A percentile compares a stretch with the other conserved stretches of the same genome.
Evolutionary conservation across 2,888 invertebrate species (phyloP).

Genomic region (Megamerina dolium): DNA sequence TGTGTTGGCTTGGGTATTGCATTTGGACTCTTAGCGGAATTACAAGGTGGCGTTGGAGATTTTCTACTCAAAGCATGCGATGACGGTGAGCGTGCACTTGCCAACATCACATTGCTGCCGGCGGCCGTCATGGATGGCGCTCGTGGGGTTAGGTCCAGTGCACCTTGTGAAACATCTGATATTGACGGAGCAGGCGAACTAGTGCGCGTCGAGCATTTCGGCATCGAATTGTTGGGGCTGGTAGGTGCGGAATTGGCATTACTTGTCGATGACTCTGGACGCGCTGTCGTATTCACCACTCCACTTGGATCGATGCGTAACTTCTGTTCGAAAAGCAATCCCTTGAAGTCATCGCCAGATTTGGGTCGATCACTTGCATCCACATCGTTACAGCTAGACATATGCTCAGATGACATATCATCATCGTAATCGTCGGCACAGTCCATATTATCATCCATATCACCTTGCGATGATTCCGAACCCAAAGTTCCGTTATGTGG

Average conservation of each 20-base stretch:
- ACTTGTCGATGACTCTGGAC: conserved; percentile 35
- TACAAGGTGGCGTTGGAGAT: conserved; percentile 24
- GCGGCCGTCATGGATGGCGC: conserved; percentile 29
- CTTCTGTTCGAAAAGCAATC: conserved; percentile 46
- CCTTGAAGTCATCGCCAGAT: conserved; percentile 46
- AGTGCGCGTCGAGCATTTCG: conserved; percentile 26
- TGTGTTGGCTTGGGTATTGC: conserved; percentile 17
- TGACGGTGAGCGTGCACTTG: conserved; percentile 23
- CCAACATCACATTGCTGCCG: too few species aligned
- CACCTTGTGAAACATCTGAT: conserved; percentile 52
- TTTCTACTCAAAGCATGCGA: conserved; percentile 18
- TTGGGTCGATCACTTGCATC: conserved; percentile 38
- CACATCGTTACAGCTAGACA: conserved; percentile 42
- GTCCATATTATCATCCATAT: conserved; percentile 48
- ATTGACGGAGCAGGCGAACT: conserved; percentile 46
- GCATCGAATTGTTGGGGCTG: conserved; percentile 31
- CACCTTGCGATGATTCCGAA: conserved; percentile 48
- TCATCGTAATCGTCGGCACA: conserved; percentile 48
- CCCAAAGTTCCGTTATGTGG: conserved; percentile 43
- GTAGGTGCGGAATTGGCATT: conserved; percentile 41
- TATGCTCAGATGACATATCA: conserved; percentile 44
- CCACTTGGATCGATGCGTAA: conserved; percentile 42
- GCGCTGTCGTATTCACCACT: conserved; percentile 32
- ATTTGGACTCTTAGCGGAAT: conserved; percentile 16
- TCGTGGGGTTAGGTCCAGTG: conserved; percentile 56